Evolutionary conservation across 2,797 vertebrate species (phyloP), one percentile per base, ranked within the genome.

Genomic region (Lithobates sylvaticus): DNA sequence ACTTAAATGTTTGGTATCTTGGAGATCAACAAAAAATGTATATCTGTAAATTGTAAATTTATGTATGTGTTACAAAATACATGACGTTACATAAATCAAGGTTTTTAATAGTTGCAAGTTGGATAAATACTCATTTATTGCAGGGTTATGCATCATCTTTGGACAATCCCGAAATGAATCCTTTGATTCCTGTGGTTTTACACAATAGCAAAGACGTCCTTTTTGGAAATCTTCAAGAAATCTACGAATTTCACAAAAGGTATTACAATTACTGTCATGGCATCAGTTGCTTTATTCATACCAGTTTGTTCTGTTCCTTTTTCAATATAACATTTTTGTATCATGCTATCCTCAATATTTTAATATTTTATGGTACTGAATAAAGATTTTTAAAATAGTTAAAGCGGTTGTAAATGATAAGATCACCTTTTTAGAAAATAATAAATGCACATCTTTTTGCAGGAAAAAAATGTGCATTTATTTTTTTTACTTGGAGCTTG

Each of bases 231-330:
- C 96, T 99, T 72, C 93, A 93, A 23, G 97, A 99, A 92, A 97
- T 99, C 86, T 97, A 96, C 1, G 95, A 97, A 72, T 99, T 99
- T 91, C 97, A 99, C 89, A 96, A 96, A 93, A 97, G 95, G 98
- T 96, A 94, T 54, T 27, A 3, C 21, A 21, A 21, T 23, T 61
- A 7, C 18, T 61, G 13, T 61, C 21, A 8, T 61, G 21, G 18
- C 3, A 1, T 61, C 21, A 23, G 3, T 54, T 54, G 50, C 15
- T 16, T 54, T 16, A 7, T n/a, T 23, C 21, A 61, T 23, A 61
- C 1, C 21, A 18, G 8, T 23, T 61, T 61, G 54, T 61, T 21
- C 8, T 61, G 54, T 61, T 23, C 6, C 3, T 61, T 21, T 61
- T 61, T 23, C 39, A 39, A 39, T 39, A 10, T 23, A 23, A 1